Base-by-base conservation (phyloP, 2,797 vertebrate genomes). In the Karalla daura region DNA sequence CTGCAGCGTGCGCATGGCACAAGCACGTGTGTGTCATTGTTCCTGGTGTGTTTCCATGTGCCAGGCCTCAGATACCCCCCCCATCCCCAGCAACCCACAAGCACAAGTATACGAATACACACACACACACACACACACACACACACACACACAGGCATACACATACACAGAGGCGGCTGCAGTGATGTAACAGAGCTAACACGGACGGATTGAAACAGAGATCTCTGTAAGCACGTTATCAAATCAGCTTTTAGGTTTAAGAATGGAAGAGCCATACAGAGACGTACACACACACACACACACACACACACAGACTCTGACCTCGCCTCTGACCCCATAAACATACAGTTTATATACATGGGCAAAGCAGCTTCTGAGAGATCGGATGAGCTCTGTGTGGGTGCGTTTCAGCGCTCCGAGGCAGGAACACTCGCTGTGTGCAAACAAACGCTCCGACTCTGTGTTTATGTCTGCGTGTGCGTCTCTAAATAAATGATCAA, bases 161-260 rank as follows among this genome's bases (percentile, higher is more conserved):
- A 12, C 39, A 2, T 47, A 54, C 54, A 50, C 61, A 47, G 4
- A 76, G 45, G 15, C 12, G 25, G 68, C 65, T 78, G 76, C 70
- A 47, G 68, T 92, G 91, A 92, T 88, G 91, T 91, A 93, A 93
- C 80, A 58, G 46, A 64, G 74, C 79, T 83, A 86, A 89, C 87
- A 80, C 77, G 77, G 50, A 30, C 5, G 67, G 86, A 89, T 88
- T 90, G 87, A 90, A 91, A 89, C 78, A 25, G 70, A 84, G 86
- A 91, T 90, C 86, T 78, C 73, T 72, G 76, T 87, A 88, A 94
- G 89, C 78, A 83, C 18, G 83, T 89, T 86, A 89, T 72, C 81
- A 86, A 87, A 92, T 89, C 88, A 92, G 90, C 91, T 92, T 88
- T 91, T 61, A 81, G 89, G 74, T 81, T 84, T 80, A 76, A 88